These are phyloP conservation scores for Mesocricetus auratus DNA, from an alignment of 2,113 vertebrate genomes.

Conservation along the genomic window DNA sequence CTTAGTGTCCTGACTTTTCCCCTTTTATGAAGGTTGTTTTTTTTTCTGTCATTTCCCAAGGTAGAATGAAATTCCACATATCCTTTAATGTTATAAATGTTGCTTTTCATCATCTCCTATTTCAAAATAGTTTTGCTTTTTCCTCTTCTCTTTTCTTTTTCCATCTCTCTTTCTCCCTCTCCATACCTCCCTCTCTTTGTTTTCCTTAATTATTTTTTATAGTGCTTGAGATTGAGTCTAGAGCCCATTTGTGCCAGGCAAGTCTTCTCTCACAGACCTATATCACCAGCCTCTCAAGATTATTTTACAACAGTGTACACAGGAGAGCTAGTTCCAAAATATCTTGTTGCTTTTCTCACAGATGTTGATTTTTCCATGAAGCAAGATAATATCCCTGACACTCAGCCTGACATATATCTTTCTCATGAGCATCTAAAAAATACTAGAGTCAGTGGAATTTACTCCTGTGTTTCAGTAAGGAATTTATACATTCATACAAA, in stretches of 20 bases:
- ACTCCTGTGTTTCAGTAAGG: not conserved
- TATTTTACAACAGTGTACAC: not conserved
- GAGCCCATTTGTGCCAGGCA: not conserved
- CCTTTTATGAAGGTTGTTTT: not conserved
- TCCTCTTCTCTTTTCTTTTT: not conserved
- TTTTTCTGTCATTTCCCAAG: not conserved
- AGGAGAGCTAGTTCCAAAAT: not conserved
- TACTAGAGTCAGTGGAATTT: not conserved
- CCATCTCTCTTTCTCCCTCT: not conserved
- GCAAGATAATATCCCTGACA: not conserved
- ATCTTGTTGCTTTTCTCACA: not conserved
- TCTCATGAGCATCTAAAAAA: not conserved
- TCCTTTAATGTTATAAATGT: not conserved
- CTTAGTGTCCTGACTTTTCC: not conserved
- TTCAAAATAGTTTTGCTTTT: not conserved
- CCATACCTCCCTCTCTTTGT: not conserved
- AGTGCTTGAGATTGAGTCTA: not conserved
- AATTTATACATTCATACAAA: not conserved
- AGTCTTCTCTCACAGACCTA: not conserved
- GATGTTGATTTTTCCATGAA: not conserved
- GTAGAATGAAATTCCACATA: not conserved
- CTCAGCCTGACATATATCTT: not conserved
- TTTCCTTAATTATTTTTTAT: not conserved
- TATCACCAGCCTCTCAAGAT: not conserved
- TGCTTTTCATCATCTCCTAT: not conserved